Evolutionary conservation across 2,113 vertebrate genomes (phyloP).

Genomic region (Rynchops niger): DNA sequence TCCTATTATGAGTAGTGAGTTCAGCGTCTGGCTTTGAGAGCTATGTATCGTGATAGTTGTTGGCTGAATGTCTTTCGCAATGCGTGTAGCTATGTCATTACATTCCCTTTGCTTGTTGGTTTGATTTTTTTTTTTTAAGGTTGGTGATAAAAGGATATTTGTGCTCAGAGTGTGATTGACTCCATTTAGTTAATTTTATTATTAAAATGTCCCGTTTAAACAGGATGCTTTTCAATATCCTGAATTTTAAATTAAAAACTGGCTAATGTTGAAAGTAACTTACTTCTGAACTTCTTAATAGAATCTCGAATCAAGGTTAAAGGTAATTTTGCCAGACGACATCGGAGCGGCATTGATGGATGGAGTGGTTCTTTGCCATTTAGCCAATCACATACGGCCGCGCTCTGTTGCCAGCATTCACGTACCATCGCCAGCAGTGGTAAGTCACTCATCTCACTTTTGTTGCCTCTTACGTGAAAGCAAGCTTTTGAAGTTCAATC

Average conservation of each 20-base stretch:
- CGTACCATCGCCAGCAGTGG: slow-evolving; percentile 97
- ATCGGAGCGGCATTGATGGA: slow-evolving; percentile 97
- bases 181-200: not conserved
- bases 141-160: not conserved
- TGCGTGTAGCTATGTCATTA: not conserved
- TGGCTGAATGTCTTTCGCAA: not conserved
- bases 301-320: slow-evolving; percentile 94
- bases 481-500: not conserved
- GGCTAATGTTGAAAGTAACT: not conserved
- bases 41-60: not conserved
- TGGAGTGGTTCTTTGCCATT: slow-evolving; percentile 95
- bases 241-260: not conserved
- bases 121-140: too few species aligned
- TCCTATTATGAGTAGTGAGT: not conserved
- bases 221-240: not conserved
- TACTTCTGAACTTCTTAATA: slow-evolving; percentile 48
- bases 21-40: not conserved
- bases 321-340: slow-evolving; percentile 95
- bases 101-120: too few species aligned
- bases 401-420: slow-evolving; percentile 98
- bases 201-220: not conserved
- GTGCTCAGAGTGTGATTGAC: not conserved
- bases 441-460: slow-evolving; percentile 65
- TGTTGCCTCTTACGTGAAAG: not conserved
- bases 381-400: slow-evolving; percentile 97